Evolutionary conservation across 92 coral and sea anemone genomes (phyloP), one percentile per base, ranked within the genome.

Genomic region (Porites cylindrica): DNA sequence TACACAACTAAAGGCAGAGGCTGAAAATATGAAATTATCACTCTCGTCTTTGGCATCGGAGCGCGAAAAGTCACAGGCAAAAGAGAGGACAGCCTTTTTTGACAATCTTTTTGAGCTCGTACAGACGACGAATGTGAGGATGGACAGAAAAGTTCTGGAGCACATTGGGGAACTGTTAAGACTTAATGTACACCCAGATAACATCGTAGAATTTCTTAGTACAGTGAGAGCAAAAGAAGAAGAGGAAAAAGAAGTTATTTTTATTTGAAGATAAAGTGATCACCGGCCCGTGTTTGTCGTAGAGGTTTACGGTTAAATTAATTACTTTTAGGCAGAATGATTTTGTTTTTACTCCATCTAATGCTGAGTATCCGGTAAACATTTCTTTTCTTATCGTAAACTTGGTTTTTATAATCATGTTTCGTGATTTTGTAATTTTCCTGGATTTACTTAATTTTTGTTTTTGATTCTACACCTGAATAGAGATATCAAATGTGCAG

Each of bases 151-250:
- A 59, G 83, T 95, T 32, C 66, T 90, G 50, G 92, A 81, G 74
- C 88, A 90, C 68, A 86, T 95, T 43, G 82, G 86, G 51, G 96
- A 95, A 51, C 78, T 95, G 1, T 62, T 95, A 58, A 85, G 67
- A 75, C 85, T 93, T 17, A 72, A 91, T 53, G 94, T 95, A 8
- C 81, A 88, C 54, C 98, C 98, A 26, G 98, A 95, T 23, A 70
- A 61, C 77, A 65, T 95, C 14, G 79, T 88, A n/a, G 90, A 91
- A 82, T 24, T 91, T 72, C 86, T 91, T 9, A 64, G 16, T 26
- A 87, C 72, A 51, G 78, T 87, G 17, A 79, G 82, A 84, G 53
- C 74, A 26, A 71, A 13, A 7, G 68, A 71, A n/a, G 81, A 71
- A 16, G 82, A 74, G 20, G 66, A 75, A 12, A 79, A 86, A 56